Evolutionary conservation across 2,113 vertebrate genomes (phyloP).

Genomic region (Neoarius graeffei): DNA sequence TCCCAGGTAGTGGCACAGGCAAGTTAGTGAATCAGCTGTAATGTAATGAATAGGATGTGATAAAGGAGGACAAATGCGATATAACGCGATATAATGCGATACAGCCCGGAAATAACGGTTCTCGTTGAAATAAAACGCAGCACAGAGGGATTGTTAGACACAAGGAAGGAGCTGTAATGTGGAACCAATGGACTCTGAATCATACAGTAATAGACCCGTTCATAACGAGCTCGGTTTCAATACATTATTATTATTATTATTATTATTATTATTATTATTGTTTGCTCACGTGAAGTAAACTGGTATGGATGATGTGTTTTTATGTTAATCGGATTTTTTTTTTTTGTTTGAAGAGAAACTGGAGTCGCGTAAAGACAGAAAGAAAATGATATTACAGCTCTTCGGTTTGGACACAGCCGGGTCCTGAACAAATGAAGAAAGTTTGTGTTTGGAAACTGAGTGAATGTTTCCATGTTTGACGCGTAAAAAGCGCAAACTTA

Average conservation of each 20-base stretch:
- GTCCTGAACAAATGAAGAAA: too few species aligned
- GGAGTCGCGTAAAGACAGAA: background rate
- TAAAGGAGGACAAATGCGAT: too few species aligned
- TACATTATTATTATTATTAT: background rate
- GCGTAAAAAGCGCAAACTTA: conserved; percentile 72
- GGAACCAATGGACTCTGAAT: background rate
- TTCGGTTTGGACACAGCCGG: background rate
- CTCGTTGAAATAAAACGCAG: background rate
- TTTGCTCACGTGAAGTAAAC: background rate
- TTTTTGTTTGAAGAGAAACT: too few species aligned
- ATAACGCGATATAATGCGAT: too few species aligned
- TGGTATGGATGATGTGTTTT: background rate
- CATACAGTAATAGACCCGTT: background rate
- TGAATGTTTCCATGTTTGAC: conserved; percentile 18
- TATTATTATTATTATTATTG: too few species aligned
- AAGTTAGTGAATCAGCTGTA: too few species aligned
- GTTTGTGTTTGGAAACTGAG: background rate
- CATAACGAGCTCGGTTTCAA: background rate
- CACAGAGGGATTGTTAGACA: background rate
- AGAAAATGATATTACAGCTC: background rate
- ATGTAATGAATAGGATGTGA: too few species aligned
- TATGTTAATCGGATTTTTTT: too few species aligned
- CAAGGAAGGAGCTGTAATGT: background rate
- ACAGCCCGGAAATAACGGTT: too few species aligned
- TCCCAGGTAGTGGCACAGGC: too few species aligned